Percentiles rank a stretch among this genome's conserved stretches.
Evolutionary conservation across 2,797 vertebrate genomes (phyloP).

Genomic region (Tarsius wallacei): DNA sequence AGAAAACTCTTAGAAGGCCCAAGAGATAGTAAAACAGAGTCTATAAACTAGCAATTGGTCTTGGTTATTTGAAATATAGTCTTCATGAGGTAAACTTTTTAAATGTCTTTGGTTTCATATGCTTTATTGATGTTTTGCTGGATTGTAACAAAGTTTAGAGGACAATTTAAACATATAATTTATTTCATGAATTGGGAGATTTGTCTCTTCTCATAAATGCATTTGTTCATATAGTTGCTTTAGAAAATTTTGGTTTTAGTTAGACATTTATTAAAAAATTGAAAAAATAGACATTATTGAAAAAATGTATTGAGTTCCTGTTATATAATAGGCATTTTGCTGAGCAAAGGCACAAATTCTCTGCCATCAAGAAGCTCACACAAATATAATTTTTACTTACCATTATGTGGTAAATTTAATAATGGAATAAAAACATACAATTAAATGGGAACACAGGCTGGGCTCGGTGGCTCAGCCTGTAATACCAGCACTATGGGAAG

Average conservation of each 20-base stretch:
- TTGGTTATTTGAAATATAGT: background rate
- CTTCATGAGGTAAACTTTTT: background rate
- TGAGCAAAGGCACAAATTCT: background rate
- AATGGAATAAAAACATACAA: background rate
- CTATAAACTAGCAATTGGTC: background rate
- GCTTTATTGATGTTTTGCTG: background rate
- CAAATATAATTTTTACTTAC: background rate
- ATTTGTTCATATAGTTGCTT: conserved; percentile 10
- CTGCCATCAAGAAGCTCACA: background rate
- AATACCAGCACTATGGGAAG: too few species aligned
- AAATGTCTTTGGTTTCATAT: background rate
- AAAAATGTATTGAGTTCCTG: background rate
- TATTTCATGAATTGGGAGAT: background rate
- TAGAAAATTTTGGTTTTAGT: background rate
- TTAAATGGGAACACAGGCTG: background rate
- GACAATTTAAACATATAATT: background rate
- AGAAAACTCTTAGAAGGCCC: background rate
- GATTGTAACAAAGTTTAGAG: background rate
- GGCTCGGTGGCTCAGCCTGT: too few species aligned
- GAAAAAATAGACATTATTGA: too few species aligned
- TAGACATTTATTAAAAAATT: background rate
- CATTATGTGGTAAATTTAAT: background rate
- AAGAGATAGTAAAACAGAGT: background rate
- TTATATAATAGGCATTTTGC: background rate
- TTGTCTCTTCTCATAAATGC: background rate